Evolutionary conservation across 2,113 vertebrate genomes (phyloP).

Genomic region (Mesoclemmys tuberculata): DNA sequence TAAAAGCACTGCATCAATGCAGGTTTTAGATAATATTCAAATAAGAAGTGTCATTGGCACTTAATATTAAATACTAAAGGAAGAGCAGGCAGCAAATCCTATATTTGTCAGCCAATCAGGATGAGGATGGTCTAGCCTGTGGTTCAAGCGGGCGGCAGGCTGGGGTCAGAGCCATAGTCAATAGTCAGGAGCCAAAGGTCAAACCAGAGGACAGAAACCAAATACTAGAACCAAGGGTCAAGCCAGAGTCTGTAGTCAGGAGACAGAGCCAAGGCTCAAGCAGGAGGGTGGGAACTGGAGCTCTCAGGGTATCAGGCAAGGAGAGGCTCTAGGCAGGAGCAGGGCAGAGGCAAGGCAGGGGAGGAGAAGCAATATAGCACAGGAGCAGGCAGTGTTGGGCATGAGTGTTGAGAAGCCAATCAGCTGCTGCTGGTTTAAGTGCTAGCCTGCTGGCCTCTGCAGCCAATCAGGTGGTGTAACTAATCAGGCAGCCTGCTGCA

Average conservation of each 20-base stretch:
- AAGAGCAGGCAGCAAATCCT: too few species aligned
- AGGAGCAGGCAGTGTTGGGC: neutral
- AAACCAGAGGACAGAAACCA: too few species aligned
- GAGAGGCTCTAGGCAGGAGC: neutral
- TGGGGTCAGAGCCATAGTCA: neutral
- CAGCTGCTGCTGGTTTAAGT: neutral
- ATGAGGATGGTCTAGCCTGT: too few species aligned
- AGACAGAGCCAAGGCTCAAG: neutral
- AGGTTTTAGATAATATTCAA: too few species aligned
- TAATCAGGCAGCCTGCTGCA: neutral
- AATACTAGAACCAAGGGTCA: too few species aligned
- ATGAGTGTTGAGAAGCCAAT: neutral
- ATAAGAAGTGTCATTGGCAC: too few species aligned
- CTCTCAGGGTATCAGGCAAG: neutral
- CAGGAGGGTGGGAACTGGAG: neutral
- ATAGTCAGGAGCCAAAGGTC: neutral
- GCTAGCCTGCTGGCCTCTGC: neutral
- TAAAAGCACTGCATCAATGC: too few species aligned
- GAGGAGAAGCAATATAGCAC: neutral
- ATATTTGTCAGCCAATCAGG: too few species aligned
- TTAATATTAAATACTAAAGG: too few species aligned
- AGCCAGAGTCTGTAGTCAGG: too few species aligned
- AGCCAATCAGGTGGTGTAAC: neutral
- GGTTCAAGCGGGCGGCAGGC: too few species aligned
- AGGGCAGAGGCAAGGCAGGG: neutral